These are phyloP conservation scores for Ceratina calcarata DNA, from an alignment of 1,140 invertebrate species.

Conservation along the genomic window DNA sequence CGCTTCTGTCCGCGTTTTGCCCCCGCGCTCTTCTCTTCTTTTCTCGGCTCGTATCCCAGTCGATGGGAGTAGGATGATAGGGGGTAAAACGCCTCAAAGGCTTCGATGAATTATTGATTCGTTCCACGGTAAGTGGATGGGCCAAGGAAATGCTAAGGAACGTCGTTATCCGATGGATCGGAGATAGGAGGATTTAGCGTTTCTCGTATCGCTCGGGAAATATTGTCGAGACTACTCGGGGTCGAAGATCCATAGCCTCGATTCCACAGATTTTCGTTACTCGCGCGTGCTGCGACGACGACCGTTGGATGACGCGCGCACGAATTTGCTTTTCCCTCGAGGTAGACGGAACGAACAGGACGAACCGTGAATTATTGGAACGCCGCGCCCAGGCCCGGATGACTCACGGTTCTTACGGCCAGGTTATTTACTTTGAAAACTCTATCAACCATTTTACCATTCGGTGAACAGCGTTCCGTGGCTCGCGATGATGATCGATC, in stretches of 20 bases:
- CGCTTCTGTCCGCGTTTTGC: no score
- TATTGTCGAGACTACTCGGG: neutral
- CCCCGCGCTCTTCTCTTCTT: neutral
- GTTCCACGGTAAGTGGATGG: neutral
- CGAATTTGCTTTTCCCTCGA: neutral
- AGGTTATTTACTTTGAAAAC: constrained; percentile 30
- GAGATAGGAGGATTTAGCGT: neutral
- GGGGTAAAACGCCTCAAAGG: neutral
- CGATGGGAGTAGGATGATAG: no score
- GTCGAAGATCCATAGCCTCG: no score
- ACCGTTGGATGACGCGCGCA: neutral
- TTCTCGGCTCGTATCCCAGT: neutral
- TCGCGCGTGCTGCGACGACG: no score
- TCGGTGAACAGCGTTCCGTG: constrained; percentile 14
- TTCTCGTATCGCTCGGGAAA: neutral
- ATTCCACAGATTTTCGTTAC: no score
- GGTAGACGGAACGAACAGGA: neutral
- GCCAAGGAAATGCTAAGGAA: constrained; percentile 2
- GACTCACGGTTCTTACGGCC: neutral
- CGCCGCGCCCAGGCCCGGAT: no score
- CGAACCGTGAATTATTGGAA: neutral
- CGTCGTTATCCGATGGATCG: constrained; percentile 16
- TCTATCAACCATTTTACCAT: constrained; percentile 16
- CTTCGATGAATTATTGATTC: constrained; percentile 38
- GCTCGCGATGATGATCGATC: constrained; percentile 37